A percentile compares a stretch with the other conserved stretches of the same genome.
Evolutionary conservation across 2,797 vertebrate species (phyloP).

Genomic region (Micropoecilia bifurca): DNA sequence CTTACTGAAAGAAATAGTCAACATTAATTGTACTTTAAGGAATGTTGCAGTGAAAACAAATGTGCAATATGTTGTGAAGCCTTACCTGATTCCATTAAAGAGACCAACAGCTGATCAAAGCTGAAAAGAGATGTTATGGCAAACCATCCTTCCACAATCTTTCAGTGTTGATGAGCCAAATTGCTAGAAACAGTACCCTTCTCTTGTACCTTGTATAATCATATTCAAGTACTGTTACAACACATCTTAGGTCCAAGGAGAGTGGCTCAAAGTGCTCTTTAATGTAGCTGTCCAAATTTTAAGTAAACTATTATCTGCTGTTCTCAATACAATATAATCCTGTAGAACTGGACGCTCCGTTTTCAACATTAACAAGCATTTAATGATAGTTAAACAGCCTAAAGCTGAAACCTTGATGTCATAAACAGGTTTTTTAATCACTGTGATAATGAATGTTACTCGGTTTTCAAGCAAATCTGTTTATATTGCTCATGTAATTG

Average conservation of each 20-base stretch:
- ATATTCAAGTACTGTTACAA: too few species aligned
- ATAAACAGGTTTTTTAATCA: not conserved
- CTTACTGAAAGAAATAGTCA: not conserved
- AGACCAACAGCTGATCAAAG: not conserved
- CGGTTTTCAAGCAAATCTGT: conserved; percentile 1
- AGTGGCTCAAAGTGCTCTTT: not conserved
- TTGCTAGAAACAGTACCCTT: not conserved
- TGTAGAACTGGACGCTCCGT: not conserved
- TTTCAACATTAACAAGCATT: not conserved
- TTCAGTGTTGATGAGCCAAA: not conserved
- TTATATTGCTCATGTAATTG: not conserved
- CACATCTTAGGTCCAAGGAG: not conserved
- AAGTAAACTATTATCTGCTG: not conserved
- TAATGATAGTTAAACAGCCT: not conserved
- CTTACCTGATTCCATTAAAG: not conserved
- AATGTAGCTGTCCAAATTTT: not conserved
- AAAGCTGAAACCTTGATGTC: not conserved
- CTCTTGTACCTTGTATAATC: not conserved
- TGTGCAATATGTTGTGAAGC: not conserved
- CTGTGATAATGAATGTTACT: not conserved
- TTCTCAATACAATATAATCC: not conserved
- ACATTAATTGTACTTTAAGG: too few species aligned
- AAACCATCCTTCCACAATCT: not conserved
- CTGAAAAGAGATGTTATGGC: not conserved
- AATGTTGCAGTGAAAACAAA: not conserved